phyloP scores from a whole-genome alignment of 2,113 vertebrate species.

The Apodemus sylvaticus region DNA sequence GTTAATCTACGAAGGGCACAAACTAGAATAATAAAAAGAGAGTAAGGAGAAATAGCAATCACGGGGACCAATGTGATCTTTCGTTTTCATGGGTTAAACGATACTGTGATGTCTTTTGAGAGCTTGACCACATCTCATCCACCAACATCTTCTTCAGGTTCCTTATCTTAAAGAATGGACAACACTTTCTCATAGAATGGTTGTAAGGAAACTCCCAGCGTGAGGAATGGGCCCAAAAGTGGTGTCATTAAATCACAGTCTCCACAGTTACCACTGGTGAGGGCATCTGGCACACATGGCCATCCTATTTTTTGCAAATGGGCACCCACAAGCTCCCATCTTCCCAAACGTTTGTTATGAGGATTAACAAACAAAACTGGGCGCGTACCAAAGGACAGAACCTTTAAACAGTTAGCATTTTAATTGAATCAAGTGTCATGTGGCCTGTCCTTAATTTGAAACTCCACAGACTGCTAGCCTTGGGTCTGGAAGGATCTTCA shows the following conservation, averaged over 20 bases:
- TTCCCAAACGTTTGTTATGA: neutral
- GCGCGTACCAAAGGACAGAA: neutral
- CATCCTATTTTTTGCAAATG: neutral
- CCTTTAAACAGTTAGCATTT: neutral
- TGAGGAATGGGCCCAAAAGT: neutral
- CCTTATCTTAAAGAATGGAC: neutral
- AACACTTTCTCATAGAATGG: neutral
- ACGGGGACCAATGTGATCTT: neutral
- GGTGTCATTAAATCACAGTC: neutral
- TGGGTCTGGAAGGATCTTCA: neutral
- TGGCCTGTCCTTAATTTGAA: conserved; percentile 29
- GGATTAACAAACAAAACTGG: neutral
- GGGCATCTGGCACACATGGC: neutral
- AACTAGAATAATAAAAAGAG: neutral
- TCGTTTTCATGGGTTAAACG: neutral
- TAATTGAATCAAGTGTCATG: conserved; percentile 22
- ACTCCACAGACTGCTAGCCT: conserved; percentile 22
- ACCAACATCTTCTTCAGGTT: neutral
- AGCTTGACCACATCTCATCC: neutral
- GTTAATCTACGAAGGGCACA: neutral
- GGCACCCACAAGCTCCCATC: neutral
- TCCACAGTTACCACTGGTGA: too few species aligned
- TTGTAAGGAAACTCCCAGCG: neutral
- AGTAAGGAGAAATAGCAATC: neutral
- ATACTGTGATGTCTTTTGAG: neutral